Conservation (phyloP, 2,797 vertebrate genomes). For the Phalanger gymnotis region DNA sequence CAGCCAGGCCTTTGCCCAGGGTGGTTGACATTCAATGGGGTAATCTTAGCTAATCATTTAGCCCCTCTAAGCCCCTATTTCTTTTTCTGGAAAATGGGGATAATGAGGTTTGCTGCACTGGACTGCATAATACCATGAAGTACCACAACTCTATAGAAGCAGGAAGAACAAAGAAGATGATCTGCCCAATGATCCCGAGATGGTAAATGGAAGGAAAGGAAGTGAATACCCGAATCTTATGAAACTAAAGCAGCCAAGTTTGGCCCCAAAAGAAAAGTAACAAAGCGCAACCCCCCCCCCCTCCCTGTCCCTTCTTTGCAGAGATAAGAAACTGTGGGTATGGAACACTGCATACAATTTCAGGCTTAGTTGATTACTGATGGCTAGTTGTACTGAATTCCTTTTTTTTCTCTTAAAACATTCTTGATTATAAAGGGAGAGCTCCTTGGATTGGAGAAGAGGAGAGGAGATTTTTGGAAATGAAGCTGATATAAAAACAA, state of each 20-base stretch:
- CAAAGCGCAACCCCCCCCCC: neutral
- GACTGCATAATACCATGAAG: neutral
- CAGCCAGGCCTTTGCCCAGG: neutral
- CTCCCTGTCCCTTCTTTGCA: neutral
- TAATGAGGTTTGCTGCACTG: neutral
- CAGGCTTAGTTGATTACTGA: neutral
- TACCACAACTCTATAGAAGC: neutral
- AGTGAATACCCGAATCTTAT: neutral
- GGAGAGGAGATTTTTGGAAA: neutral
- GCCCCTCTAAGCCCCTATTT: neutral
- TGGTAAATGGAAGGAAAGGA: neutral
- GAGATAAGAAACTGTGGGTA: neutral
- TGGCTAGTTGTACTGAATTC: neutral
- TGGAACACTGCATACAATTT: neutral
- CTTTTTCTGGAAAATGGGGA: constrained; percentile 1
- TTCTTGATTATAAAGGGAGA: neutral
- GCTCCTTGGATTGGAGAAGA: neutral
- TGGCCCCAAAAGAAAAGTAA: neutral
- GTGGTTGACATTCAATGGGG: neutral
- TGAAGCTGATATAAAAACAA: neutral
- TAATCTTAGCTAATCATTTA: neutral
- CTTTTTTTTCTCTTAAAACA: neutral
- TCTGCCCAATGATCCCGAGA: neutral
- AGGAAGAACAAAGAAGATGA: neutral
- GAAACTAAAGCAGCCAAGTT: neutral